A percentile compares a stretch with the other conserved stretches of the same genome.
Evolutionary conservation across 2,113 vertebrate species (phyloP).

Genomic region (Chloropsis cyanopogon): DNA sequence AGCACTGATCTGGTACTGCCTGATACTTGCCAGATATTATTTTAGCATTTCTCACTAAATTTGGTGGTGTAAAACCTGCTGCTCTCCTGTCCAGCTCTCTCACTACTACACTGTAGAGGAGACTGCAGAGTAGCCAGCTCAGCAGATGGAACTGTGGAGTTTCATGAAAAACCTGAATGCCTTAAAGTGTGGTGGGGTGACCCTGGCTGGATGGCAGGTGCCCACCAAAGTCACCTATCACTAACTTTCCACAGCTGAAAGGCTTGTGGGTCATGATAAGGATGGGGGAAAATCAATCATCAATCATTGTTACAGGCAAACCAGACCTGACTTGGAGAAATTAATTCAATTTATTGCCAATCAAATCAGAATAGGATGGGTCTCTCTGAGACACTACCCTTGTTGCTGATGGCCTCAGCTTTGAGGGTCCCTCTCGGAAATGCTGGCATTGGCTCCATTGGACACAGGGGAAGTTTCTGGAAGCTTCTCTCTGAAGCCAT

Average conservation of each 20-base stretch:
- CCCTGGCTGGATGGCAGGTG: background rate
- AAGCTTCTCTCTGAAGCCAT: background rate
- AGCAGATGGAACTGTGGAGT: background rate
- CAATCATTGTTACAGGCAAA: background rate
- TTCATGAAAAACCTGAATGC: background rate
- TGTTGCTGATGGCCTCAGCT: background rate
- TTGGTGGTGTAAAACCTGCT: background rate
- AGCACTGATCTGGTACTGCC: background rate
- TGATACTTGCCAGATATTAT: background rate
- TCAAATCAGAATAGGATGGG: background rate
- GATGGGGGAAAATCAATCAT: background rate
- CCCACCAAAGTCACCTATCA: background rate
- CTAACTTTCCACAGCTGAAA: background rate
- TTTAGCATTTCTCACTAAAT: background rate
- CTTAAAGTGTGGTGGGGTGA: background rate
- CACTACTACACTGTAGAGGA: background rate
- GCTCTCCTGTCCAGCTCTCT: background rate
- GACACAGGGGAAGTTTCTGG: background rate
- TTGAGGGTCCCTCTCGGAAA: background rate
- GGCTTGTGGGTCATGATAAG: background rate
- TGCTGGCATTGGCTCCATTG: fast-evolving
- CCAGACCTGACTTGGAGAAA: background rate
- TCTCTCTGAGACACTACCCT: background rate
- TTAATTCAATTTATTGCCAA: background rate
- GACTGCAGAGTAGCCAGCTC: background rate